Evolutionary conservation across 1,140 invertebrate genomes (phyloP).

Genomic region (Laupala kohalensis): DNA sequence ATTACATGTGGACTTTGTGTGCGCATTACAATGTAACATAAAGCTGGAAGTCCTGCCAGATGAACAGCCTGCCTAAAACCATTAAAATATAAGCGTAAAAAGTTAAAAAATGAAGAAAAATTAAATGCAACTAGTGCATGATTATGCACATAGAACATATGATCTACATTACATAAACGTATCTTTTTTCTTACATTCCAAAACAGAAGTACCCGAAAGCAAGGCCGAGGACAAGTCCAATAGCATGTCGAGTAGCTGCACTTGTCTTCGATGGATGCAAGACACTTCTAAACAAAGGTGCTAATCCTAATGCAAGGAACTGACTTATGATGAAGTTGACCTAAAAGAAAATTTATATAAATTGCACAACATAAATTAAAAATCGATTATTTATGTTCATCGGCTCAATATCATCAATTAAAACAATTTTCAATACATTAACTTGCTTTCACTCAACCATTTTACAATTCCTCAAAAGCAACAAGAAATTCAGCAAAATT

Average conservation of each 20-base stretch:
- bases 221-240: slow-evolving; percentile 60
- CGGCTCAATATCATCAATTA: too few relatives aligned
- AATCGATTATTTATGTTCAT: too few relatives aligned
- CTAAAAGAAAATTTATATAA: slow-evolving; percentile 33
- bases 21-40: slow-evolving; percentile 59
- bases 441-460: too few relatives aligned
- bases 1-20: slow-evolving; percentile 43
- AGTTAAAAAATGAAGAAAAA: background rate
- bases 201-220: slow-evolving; percentile 76
- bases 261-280: slow-evolving; percentile 49
- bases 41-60: slow-evolving; percentile 53
- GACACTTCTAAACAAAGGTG: slow-evolving; percentile 55
- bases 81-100: background rate
- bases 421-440: too few relatives aligned
- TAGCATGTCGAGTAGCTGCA: slow-evolving; percentile 52
- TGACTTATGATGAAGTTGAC: slow-evolving; percentile 74
- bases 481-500: too few relatives aligned
- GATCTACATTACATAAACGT: too few relatives aligned
- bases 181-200: slow-evolving; percentile 54
- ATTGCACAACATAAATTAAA: background rate
- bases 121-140: background rate
- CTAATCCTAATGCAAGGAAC: slow-evolving; percentile 57
- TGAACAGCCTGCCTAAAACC: slow-evolving; percentile 71
- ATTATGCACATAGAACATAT: too few relatives aligned
- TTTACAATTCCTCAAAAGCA: too few relatives aligned